Conservation (phyloP, 2,113 vertebrate species). For the Crotalus horridus region DNA sequence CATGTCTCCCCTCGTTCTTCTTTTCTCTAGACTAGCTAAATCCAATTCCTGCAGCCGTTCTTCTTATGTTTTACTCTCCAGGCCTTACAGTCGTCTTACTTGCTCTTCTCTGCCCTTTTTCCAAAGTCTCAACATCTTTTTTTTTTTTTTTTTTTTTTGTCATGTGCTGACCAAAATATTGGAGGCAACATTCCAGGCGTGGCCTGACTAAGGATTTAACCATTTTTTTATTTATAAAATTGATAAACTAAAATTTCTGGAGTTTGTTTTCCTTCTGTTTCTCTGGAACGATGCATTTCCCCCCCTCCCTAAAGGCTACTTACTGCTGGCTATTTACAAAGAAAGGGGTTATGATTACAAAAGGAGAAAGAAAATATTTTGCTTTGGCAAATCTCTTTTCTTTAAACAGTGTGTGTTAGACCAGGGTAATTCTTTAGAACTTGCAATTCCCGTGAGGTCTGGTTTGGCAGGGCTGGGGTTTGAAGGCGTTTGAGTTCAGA, state of each 20-base stretch:
- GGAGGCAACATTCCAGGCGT: too few relatives aligned
- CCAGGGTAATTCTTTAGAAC: not conserved
- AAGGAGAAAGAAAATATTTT: not conserved
- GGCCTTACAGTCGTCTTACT: too few relatives aligned
- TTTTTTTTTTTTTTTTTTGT: too few relatives aligned
- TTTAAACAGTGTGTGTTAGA: not conserved
- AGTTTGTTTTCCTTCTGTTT: not conserved
- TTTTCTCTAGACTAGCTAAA: too few relatives aligned
- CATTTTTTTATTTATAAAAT: too few relatives aligned
- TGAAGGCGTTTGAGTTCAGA: not conserved
- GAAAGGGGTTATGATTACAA: not conserved
- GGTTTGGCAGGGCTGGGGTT: not conserved
- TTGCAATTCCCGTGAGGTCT: not conserved
- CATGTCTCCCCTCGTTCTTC: too few relatives aligned
- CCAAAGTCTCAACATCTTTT: too few relatives aligned
- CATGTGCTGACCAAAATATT: too few relatives aligned
- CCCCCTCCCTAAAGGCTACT: not conserved
- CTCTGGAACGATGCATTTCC: not conserved
- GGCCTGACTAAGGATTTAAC: too few relatives aligned
- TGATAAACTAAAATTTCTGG: not conserved
- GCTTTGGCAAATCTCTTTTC: not conserved
- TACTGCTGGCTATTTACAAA: not conserved
- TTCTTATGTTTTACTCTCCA: too few relatives aligned
- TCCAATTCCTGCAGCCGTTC: too few relatives aligned
- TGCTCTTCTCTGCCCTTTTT: too few relatives aligned